Conservation (phyloP, 2,113 vertebrate genomes). For the Gallinago paraguaiae region DNA sequence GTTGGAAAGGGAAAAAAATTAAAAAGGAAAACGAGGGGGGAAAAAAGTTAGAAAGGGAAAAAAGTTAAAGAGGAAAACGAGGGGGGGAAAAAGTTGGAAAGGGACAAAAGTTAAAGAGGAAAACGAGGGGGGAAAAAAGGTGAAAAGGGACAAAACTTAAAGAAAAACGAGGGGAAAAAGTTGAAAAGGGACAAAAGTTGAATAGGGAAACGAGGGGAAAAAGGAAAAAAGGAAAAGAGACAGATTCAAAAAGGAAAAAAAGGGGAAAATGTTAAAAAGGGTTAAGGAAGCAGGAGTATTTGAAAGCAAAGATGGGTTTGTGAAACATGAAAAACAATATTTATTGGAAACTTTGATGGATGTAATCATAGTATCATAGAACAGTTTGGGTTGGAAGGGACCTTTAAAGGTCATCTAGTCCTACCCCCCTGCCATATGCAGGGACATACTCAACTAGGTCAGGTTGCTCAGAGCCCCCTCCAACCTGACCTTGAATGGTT, state of each 20-base stretch:
- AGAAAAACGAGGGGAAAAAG: no score
- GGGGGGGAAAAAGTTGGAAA: no score
- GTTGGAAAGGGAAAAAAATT: no score
- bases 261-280: no score
- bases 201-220: not conserved
- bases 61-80: no score
- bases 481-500: not conserved
- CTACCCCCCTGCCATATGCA: rapidly evolving
- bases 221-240: not conserved
- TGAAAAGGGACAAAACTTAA: no score
- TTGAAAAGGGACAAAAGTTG: not conserved
- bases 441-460: no score
- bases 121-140: no score
- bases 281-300: not conserved
- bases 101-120: no score
- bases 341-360: not conserved
- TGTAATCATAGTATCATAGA: not conserved
- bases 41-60: no score
- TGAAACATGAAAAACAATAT: not conserved
- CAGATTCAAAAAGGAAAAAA: not conserved
- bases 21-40: no score
- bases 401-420: not conserved
- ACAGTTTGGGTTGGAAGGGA: not conserved
- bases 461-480: rapidly evolving
- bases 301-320: not conserved